Evolutionary conservation across 2,113 vertebrate genomes (phyloP), one percentile per base, ranked within the genome.

Genomic region (Theristicus caerulescens): DNA sequence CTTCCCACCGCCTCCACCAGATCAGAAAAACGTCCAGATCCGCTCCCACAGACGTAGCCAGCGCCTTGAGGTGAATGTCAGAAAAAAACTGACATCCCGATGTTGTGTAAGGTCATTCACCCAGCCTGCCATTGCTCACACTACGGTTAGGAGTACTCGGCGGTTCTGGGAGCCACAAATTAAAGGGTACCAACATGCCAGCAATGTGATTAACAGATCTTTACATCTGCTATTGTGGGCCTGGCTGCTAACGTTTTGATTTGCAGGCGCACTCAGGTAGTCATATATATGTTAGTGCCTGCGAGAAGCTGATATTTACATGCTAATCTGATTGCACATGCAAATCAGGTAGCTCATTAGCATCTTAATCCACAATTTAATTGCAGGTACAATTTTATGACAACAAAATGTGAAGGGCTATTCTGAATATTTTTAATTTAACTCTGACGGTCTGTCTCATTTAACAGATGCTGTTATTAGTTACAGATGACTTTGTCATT

Each of bases 301-400:
- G 91, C 86, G 59, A 97, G 84, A 91, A 91, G 81, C 81, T 91
- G 93, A 61, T 96, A 97, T 96, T 96, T 97, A 95, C 93, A 96
- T 97, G 91, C 93, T 97, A 96, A 95, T 97, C 96, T 96, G 96
- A 96, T 97, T 96, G 95, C 89, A 88, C 86, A 94, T 94, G 95
- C 93, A 97, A 96, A 97, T 95, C 96, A 95, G 91, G 96, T 95
- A 91, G 86, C 94, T 97, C 93, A 92, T 97, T 96, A 97, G 94
- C 96, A 97, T 96, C 95, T 95, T 96, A 96, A 96, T 97, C 96
- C 95, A 91, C 94, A 91, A 94, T 97, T 97, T 97, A 97, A 97
- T 97, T 97, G 96, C 95, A 93, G 93, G 93, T 96, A 91, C 89
- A 91, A 77, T 97, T 97, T 96, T 96, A 97, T 78, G 93, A 94